Conservation (phyloP, 2,888 invertebrate genomes). For the Neocrepidodera transversa region DNA sequence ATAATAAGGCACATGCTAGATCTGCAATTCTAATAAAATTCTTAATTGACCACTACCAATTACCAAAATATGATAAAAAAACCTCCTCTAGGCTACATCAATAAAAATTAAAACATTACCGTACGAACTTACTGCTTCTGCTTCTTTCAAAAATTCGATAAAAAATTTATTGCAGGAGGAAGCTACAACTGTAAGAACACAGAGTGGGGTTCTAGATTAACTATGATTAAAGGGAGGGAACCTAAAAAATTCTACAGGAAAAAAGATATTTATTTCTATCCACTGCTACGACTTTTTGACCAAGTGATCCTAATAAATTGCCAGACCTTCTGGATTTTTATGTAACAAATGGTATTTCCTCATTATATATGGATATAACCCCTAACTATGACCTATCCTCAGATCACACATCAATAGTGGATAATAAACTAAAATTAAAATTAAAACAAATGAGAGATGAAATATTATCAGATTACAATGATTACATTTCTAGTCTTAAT, state of each 20-base stretch:
- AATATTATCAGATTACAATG: no score
- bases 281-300: background rate
- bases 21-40: background rate
- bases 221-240: background rate
- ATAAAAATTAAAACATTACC: background rate
- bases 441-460: no score
- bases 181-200: background rate
- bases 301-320: background rate
- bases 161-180: slow-evolving; percentile 8
- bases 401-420: background rate
- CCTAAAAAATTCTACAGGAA: background rate
- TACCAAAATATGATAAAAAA: background rate
- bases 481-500: no score
- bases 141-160: background rate
- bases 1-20: background rate
- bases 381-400: background rate
- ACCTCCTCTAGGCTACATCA: background rate
- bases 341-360: background rate
- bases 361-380: background rate
- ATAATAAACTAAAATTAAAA: no score
- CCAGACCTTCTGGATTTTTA: background rate
- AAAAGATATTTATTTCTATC: background rate
- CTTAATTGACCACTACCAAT: background rate
- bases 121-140: background rate
- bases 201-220: background rate